Evolutionary conservation across 2,113 vertebrate genomes (phyloP).

Genomic region (Caretta caretta): DNA sequence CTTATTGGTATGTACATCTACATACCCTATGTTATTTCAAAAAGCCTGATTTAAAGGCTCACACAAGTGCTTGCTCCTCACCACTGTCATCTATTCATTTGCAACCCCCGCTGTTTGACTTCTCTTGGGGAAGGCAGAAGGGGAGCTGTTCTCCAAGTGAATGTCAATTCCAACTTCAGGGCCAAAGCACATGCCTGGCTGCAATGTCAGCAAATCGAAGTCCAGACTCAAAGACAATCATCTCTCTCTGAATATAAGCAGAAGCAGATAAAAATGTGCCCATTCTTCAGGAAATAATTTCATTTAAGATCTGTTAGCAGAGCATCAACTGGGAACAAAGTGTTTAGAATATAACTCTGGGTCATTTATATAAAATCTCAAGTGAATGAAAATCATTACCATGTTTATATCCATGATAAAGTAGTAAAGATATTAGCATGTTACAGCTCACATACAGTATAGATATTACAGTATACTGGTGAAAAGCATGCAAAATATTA

Average conservation of each 20-base stretch:
- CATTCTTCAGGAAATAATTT: background rate
- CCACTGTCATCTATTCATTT: background rate
- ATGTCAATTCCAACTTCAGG: background rate
- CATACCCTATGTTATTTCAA: background rate
- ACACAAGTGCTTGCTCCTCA: background rate
- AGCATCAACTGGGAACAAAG: background rate
- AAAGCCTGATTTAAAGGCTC: background rate
- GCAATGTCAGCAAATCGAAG: background rate
- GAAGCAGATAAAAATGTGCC: background rate
- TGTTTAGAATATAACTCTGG: background rate
- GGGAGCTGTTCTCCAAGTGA: background rate
- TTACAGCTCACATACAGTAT: background rate
- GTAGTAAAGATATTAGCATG: rapidly evolving
- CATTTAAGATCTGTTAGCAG: rapidly evolving
- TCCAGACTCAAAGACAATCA: background rate
- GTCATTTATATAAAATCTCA: background rate
- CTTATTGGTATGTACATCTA: background rate
- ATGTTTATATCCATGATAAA: background rate
- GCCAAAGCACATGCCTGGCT: background rate
- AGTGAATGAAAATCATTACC: background rate
- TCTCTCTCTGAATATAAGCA: background rate
- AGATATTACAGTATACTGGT: rapidly evolving
- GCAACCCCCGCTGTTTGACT: background rate
- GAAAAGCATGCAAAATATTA: background rate
- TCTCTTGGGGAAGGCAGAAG: background rate